Conservation (phyloP, 1,140 invertebrate genomes). For the Bombus consobrinus region DNA sequence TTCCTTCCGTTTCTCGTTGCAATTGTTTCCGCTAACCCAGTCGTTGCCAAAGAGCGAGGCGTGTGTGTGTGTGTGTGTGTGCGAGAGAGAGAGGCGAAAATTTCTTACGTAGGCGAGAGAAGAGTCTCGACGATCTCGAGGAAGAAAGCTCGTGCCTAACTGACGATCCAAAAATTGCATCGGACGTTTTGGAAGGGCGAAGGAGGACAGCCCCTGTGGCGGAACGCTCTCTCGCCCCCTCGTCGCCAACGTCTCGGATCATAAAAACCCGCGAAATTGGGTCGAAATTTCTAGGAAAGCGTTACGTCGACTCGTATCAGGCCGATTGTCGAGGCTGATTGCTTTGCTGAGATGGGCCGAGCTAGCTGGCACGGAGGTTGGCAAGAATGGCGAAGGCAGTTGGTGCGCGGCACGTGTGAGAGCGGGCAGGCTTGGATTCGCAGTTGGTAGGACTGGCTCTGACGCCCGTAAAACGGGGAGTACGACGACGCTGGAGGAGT, state of each 20-base stretch:
- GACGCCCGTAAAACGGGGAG: constrained; percentile 30
- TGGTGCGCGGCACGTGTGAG: constrained; percentile 70
- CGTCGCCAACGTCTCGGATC: not conserved
- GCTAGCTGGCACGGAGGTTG: constrained; percentile 32
- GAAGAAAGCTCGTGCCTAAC: not conserved
- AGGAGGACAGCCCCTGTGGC: constrained; percentile 47
- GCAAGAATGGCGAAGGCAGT: constrained; percentile 38
- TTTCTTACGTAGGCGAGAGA: not conserved
- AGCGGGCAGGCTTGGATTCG: constrained; percentile 51
- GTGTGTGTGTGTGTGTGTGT: no score
- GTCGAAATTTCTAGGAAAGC: constrained; percentile 32
- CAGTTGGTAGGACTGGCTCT: constrained; percentile 71
- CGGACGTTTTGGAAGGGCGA: not conserved
- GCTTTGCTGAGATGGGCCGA: not conserved
- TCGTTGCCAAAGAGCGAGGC: no score
- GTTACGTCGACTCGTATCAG: constrained; percentile 41
- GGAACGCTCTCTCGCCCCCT: constrained; percentile 5
- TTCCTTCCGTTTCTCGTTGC: not conserved
- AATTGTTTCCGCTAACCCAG: not conserved
- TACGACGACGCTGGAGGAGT: constrained; percentile 52
- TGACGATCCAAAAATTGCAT: constrained; percentile 25
- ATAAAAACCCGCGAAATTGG: constrained; percentile 33
- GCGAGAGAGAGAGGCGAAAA: not conserved
- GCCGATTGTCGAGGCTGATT: constrained; percentile 29
- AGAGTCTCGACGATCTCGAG: not conserved